Conservation (phyloP, 1,140 invertebrate species). For the Muscidifurax raptorellus region DNA sequence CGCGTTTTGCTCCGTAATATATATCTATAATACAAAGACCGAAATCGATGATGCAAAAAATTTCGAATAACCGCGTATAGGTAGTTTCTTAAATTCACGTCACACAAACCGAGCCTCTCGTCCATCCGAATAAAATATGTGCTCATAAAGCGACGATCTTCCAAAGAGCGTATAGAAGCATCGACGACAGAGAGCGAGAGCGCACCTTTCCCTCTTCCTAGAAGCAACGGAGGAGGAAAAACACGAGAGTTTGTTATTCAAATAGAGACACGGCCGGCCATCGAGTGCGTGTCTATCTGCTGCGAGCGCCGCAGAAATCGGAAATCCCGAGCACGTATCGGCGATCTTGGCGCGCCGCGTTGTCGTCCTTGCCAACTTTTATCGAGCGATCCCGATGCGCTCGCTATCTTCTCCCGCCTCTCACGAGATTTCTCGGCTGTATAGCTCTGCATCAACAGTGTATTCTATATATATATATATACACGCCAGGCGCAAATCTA, state of each 20-base stretch:
- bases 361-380: conserved; percentile 32
- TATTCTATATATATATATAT: background rate
- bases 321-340: conserved; percentile 38
- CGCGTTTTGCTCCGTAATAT: too few relatives aligned
- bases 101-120: too few relatives aligned
- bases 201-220: background rate
- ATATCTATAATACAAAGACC: too few relatives aligned
- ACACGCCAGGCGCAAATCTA: background rate
- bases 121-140: too few relatives aligned
- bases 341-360: background rate
- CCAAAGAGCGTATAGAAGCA: too few relatives aligned
- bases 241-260: conserved; percentile 23
- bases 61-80: too few relatives aligned
- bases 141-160: too few relatives aligned
- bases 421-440: background rate
- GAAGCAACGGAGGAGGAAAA: conserved; percentile 8
- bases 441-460: too few relatives aligned
- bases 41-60: too few relatives aligned
- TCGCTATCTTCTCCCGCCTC: background rate
- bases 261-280: background rate
- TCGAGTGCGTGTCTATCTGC: conserved; percentile 2
- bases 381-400: background rate
- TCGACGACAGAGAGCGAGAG: too few relatives aligned
- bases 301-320: conserved; percentile 16
- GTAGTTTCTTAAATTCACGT: too few relatives aligned